Percentiles rank a stretch among this genome's conserved stretches.
These are phyloP conservation scores for Cisticola juncidis DNA, from an alignment of 2,113 vertebrate genomes.

Conservation along the genomic window DNA sequence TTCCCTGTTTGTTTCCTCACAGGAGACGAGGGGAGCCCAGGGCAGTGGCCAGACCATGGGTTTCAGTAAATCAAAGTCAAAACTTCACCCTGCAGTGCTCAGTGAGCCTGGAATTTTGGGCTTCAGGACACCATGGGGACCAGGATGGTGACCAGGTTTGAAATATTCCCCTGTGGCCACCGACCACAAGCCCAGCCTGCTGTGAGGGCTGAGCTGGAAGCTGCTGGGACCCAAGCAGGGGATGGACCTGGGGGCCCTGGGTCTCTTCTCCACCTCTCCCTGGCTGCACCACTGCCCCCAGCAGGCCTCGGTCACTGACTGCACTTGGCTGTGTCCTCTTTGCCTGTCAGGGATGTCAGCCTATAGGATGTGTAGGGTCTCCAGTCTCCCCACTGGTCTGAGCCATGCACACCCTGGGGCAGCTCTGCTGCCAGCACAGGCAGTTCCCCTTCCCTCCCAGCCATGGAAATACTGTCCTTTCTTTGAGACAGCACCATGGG, in stretches of 20 bases:
- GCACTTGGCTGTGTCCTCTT: no score
- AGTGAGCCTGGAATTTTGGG: rapidly evolving
- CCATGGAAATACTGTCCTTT: rapidly evolving
- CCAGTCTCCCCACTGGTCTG: no score
- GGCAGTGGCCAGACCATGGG: neutral
- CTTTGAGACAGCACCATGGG: rapidly evolving
- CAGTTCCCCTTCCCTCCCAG: neutral
- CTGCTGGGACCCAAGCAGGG: rapidly evolving
- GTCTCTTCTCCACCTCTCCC: neutral
- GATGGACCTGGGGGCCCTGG: neutral
- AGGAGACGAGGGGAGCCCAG: neutral
- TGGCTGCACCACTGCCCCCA: rapidly evolving
- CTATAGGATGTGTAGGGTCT: neutral
- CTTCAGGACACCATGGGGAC: neutral
- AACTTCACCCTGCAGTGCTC: neutral
- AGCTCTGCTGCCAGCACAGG: neutral
- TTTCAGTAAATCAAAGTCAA: neutral
- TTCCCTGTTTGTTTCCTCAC: rapidly evolving
- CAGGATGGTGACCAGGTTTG: no score
- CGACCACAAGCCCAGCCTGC: neutral
- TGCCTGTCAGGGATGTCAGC: neutral
- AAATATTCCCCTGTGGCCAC: neutral
- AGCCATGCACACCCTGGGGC: neutral
- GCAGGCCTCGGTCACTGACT: rapidly evolving
- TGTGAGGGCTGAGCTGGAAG: neutral